Evolutionary conservation across 2,797 vertebrate genomes (phyloP).

Genomic region (Hemibagrus guttatus): DNA sequence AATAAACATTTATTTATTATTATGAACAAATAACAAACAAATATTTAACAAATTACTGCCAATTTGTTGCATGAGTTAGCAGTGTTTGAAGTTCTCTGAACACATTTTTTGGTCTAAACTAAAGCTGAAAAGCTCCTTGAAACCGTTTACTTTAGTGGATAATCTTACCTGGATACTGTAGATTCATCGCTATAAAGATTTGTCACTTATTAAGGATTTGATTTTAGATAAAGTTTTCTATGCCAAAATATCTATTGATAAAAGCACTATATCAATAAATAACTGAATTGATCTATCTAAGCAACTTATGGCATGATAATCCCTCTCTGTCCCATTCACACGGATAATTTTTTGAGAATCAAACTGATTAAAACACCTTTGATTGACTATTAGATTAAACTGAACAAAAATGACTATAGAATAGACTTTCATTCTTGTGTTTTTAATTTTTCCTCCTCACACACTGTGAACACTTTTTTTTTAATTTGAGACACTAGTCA

Average conservation of each 20-base stretch:
- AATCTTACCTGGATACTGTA: neutral
- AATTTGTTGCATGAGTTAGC: neutral
- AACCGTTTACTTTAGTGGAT: no score
- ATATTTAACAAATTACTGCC: neutral
- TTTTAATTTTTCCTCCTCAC: neutral
- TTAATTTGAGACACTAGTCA: neutral
- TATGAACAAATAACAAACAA: no score
- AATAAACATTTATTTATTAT: no score
- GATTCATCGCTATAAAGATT: neutral
- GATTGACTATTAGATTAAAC: neutral
- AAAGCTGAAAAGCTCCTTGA: neutral
- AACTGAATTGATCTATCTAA: neutral
- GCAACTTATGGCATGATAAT: neutral
- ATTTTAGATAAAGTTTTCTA: neutral
- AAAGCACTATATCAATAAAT: no score
- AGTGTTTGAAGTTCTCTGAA: neutral
- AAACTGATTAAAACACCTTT: neutral
- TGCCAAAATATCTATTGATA: neutral
- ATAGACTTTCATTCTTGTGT: neutral
- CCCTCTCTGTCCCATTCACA: neutral
- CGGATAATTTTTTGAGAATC: neutral
- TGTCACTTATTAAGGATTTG: neutral
- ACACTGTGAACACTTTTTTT: neutral
- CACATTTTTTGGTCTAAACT: neutral
- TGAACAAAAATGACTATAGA: neutral